Evolutionary conservation across 2,113 vertebrate genomes (phyloP), one percentile per base, ranked within the genome.

Genomic region (Charadrius vociferus): DNA sequence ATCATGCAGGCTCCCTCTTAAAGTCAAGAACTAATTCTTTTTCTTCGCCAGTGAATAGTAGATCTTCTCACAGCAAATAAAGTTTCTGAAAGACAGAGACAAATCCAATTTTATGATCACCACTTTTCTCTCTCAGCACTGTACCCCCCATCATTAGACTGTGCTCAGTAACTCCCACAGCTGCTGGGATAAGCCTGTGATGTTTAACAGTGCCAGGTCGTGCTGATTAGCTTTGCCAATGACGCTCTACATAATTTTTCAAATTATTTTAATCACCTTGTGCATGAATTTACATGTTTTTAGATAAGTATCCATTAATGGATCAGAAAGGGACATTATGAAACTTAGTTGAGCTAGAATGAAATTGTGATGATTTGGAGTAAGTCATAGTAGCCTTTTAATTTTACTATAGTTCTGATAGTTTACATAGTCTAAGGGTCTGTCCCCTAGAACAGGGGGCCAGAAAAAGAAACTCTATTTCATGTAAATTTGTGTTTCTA

Each of bases 51-150:
- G 27, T 81, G 59, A 86, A 37, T n/a, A 71, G 10, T 26, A 86
- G 68, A 65, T 90, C 91, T 84, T 17, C 9, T 83, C 17, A 14
- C 56, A 83, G n/a, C 47, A 55, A 95, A 88, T 36, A 63, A 81
- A 67, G 29, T 88, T 92, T 83, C 56, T 65, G 81, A 81, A 89
- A 86, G 80, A 45, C 15, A 74, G 59, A 80, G 41, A 12, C 18
- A 92, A 88, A 81, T 78, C 16, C 47, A 88, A 1, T 90, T 81
- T 78, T 96, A 32, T 88, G 58, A 77, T 73, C 55, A 73, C 34
- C 39, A 49, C 63, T 81, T 91, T 93, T 71, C 55, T 73, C 27
- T 66, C 67, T 87, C 53, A 55, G 3, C 30, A 23, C 21, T 68
- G 36, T 79, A 62, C 26, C 24, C 39, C 10, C 27, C 49, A 11